Conservation (phyloP, 2,888 invertebrate genomes). For the Dryobotodes eremita region DNA sequence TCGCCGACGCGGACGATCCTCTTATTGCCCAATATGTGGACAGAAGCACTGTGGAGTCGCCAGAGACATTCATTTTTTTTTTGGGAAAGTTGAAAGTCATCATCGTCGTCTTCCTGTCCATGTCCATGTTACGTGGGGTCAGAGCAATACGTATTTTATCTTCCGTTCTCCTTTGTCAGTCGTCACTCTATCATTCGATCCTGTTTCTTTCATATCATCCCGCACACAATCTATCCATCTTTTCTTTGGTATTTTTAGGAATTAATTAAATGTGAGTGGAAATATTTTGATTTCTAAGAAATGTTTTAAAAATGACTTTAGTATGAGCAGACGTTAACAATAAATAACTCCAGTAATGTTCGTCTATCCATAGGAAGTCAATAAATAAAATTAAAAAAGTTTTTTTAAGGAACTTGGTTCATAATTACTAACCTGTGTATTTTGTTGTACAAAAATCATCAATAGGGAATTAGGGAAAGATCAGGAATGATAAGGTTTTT, state of each 20-base stretch:
- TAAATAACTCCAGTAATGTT: not conserved
- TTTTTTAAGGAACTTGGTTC: not conserved
- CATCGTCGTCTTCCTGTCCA: not conserved
- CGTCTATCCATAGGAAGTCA: not conserved
- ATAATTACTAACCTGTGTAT: not conserved
- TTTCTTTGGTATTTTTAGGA: not conserved
- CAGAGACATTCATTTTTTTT: not conserved
- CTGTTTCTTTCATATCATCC: not conserved
- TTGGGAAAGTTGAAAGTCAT: not conserved
- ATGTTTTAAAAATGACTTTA: not conserved
- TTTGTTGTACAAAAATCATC: not conserved
- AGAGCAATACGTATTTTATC: not conserved
- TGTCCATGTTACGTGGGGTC: not conserved
- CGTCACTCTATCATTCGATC: not conserved
- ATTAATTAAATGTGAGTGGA: not conserved
- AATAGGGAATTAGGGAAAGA: not conserved
- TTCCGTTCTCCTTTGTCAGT: not conserved
- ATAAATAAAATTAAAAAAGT: too few species aligned
- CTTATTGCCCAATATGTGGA: slow-evolving; percentile 85
- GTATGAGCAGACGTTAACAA: not conserved
- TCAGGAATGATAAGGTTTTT: not conserved
- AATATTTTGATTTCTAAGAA: not conserved
- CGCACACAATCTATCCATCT: not conserved
- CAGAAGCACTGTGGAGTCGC: slow-evolving; percentile 72
- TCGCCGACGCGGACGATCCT: slow-evolving; percentile 83